A percentile compares a stretch with the other conserved stretches of the same genome.
Evolutionary conservation across 1,140 invertebrate species (phyloP).

Genomic region (Dreissena polymorpha): DNA sequence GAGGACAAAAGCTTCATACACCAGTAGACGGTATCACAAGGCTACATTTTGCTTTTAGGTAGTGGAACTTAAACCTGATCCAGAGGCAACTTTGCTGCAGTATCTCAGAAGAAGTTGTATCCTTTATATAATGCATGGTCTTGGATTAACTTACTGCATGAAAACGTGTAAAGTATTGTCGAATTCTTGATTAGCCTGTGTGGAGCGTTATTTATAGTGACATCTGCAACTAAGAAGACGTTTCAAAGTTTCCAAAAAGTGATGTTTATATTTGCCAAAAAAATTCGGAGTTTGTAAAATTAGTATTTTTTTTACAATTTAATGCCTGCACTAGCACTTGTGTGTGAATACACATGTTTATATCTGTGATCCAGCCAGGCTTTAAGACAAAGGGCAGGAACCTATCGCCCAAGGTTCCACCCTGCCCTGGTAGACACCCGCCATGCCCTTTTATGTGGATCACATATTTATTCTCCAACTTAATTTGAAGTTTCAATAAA

Average conservation of each 20-base stretch:
- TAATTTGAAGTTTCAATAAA: no score
- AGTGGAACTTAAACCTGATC: constrained; percentile 25
- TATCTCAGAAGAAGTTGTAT: constrained; percentile 46
- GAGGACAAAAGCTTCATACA: neutral
- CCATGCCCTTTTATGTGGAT: no score
- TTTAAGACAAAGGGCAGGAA: no score
- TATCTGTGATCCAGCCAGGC: no score
- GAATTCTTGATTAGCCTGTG: neutral
- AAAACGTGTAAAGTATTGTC: neutral
- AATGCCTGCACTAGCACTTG: no score
- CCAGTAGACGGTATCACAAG: no score
- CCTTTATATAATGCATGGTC: constrained; percentile 10
- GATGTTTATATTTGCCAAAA: neutral
- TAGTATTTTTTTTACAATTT: no score
- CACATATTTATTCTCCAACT: no score
- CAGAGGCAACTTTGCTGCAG: constrained; percentile 37
- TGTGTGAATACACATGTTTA: no score
- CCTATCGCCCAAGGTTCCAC: no score
- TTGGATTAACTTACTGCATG: neutral
- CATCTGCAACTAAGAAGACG: neutral
- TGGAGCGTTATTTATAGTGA: neutral
- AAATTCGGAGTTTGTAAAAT: neutral
- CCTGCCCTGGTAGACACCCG: no score
- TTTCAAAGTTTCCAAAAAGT: neutral
- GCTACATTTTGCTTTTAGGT: constrained; percentile 22